Percentiles rank a stretch among this genome's conserved stretches.
These are phyloP conservation scores for Propithecus deckenii DNA, from an alignment of 2,797 vertebrate species.

Conservation along the genomic window DNA sequence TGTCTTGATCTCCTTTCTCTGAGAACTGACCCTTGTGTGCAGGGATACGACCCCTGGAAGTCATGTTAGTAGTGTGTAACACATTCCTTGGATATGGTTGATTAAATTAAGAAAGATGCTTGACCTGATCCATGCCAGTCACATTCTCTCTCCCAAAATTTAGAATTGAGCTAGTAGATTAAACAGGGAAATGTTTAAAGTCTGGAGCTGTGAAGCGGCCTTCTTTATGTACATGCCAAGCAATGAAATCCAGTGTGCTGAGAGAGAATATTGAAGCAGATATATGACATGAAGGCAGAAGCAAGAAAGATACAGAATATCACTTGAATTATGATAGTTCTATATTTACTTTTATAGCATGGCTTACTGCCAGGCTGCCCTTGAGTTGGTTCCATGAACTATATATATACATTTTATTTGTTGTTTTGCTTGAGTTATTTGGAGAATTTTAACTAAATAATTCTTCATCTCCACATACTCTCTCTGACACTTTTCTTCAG, in stretches of 20 bases:
- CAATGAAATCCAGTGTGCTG: background rate
- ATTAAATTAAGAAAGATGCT: background rate
- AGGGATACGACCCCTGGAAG: background rate
- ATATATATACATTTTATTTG: background rate
- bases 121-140: background rate
- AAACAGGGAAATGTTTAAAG: conserved; percentile 12
- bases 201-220: background rate
- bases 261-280: background rate
- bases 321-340: background rate
- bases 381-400: background rate
- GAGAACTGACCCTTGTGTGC: background rate
- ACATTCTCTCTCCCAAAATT: background rate
- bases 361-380: background rate
- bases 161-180: background rate
- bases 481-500: background rate
- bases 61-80: background rate
- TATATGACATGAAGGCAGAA: background rate
- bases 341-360: background rate
- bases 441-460: conserved; percentile 15
- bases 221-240: background rate
- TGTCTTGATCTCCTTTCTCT: background rate
- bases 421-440: conserved; percentile 30
- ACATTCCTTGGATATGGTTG: background rate
- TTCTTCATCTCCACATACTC: background rate
- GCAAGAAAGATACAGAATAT: background rate